Evolutionary conservation across 2,797 vertebrate genomes (phyloP), one percentile per base, ranked within the genome.

Genomic region (Acanthis flammea): DNA sequence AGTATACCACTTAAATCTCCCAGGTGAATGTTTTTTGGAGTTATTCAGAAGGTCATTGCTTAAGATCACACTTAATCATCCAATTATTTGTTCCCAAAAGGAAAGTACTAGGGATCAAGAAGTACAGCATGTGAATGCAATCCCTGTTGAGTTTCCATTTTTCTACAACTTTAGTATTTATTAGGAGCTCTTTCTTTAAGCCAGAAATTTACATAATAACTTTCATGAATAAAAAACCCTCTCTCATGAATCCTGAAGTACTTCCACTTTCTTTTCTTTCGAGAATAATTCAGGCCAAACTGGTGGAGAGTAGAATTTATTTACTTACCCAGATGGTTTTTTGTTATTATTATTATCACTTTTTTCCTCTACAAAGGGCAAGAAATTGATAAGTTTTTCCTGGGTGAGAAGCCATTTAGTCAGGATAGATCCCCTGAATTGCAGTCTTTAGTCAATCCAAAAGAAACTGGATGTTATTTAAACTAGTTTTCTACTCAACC

Each of bases 31-130:
- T 30, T 87, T 94, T 93, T 86, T 70, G 37, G 79, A 95, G 62
- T 86, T 70, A 85, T 93, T 94, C 63, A 86, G 67, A 93, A 93
- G 86, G 94, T 94, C 88, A 61, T 92, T 95, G 89, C 35, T 92
- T 94, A 76, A 82, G 93, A 92, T 94, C 90, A 88, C 60, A 77
- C 82, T 87, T 92, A 94, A 92, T 94, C 90, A 94, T 73, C 58
- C 63, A 88, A 92, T 95, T 90, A 95, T 95, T 96, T 95, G 42
- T 89, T 93, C 77, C 74, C 67, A 57, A 70, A 88, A 88, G 60
- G 10, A 82, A 22, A 82, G 60, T 57, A 76, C 7, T 33, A 33
- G 6, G 33, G 45, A 86, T 93, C 67, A 86, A 75, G 60, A 45
- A 85, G 27, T 76, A 82, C 37, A 82, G 24, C 63, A 48, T n/a